These are phyloP conservation scores for Plutella xylostella DNA, from an alignment of 2,888 invertebrate genomes.

Conservation along the genomic window DNA sequence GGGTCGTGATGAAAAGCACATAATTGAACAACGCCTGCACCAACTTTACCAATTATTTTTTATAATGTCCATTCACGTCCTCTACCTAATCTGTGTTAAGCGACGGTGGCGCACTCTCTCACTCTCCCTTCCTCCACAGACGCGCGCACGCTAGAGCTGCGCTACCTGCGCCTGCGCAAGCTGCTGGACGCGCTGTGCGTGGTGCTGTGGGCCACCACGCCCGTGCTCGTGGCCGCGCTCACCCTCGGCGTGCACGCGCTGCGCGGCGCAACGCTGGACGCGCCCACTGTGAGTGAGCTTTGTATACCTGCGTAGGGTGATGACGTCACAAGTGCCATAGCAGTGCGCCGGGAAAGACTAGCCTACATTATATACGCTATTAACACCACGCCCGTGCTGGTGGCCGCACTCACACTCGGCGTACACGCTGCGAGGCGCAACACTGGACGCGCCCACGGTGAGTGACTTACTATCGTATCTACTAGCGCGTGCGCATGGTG, in stretches of 20 bases:
- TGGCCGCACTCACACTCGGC: slow-evolving; percentile 85
- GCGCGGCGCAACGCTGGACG: slow-evolving; percentile 83
- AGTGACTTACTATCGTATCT: too few relatives aligned
- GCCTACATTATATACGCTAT: too few relatives aligned
- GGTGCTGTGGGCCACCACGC: slow-evolving; percentile 98
- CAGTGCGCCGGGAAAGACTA: too few relatives aligned
- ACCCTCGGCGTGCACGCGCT: slow-evolving; percentile 85
- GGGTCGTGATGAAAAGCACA: too few relatives aligned
- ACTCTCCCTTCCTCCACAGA: slow-evolving; percentile 40
- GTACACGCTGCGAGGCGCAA: slow-evolving; percentile 82
- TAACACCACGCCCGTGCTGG: slow-evolving; percentile 94
- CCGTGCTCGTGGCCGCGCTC: slow-evolving; percentile 87
- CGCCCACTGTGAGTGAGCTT: slow-evolving; percentile 82
- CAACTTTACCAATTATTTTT: too few relatives aligned
- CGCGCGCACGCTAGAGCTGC: slow-evolving; percentile 77
- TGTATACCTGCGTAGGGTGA: too few relatives aligned
- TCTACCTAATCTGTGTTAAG: background rate
- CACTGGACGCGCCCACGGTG: slow-evolving; percentile 86
- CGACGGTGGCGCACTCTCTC: background rate
- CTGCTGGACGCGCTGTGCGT: slow-evolving; percentile 98
- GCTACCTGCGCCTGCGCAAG: slow-evolving; percentile 86
- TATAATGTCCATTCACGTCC: too few relatives aligned
- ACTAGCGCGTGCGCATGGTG: too few relatives aligned
- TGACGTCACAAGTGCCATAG: too few relatives aligned
- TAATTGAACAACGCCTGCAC: too few relatives aligned